Evolutionary conservation across 1,140 invertebrate species (phyloP).

Genomic region (Dinothrombium tinctorium): DNA sequence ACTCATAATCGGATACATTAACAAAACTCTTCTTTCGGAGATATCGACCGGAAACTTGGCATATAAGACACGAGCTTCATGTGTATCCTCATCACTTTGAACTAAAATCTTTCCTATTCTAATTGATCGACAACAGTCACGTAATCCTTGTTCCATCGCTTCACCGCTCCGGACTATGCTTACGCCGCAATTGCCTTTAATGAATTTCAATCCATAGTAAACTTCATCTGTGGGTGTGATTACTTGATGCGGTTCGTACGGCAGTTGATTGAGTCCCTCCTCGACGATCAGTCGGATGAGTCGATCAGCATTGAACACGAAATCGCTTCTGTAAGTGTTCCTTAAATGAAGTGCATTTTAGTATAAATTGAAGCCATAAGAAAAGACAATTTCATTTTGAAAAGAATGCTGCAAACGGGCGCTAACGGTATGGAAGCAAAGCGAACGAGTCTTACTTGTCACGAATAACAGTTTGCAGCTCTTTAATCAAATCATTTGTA

Average conservation of each 20-base stretch:
- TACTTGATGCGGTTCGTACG: constrained; percentile 64
- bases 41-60: constrained; percentile 94
- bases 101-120: constrained; percentile 92
- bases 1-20: constrained; percentile 97
- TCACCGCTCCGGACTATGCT: constrained; percentile 78
- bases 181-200: constrained; percentile 94
- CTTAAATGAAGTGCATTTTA: too few species aligned
- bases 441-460: too few species aligned
- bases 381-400: too few species aligned
- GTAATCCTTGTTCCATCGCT: constrained; percentile 86
- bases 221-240: constrained; percentile 63
- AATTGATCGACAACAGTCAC: constrained; percentile 92
- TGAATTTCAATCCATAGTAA: constrained; percentile 76
- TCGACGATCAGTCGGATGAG: constrained; percentile 84
- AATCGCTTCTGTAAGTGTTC: constrained; percentile 75
- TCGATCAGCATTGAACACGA: constrained; percentile 93
- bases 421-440: too few species aligned
- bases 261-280: constrained; percentile 88
- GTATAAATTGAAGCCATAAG: too few species aligned
- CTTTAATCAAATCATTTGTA: too few species aligned
- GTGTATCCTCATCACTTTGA: constrained; percentile 84
- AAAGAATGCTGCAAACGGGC: too few species aligned
- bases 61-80: constrained; percentile 81
- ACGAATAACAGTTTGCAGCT: too few species aligned
- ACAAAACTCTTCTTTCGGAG: constrained; percentile 53